Base-by-base conservation (phyloP, 2,888 invertebrate species). In the Leptarthrus brevirostris region DNA sequence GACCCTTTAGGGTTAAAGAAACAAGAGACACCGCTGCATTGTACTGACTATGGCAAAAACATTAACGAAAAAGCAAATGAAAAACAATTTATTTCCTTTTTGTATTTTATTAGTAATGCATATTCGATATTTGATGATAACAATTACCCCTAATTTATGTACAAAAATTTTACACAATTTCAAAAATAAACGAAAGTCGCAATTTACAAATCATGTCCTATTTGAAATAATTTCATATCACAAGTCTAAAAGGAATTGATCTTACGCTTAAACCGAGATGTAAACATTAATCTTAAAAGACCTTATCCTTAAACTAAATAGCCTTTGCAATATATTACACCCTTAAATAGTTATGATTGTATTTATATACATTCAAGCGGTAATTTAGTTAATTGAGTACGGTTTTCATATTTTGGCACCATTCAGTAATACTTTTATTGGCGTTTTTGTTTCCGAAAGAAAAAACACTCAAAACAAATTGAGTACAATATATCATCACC, bases 151-250 rank as follows among this genome's bases (percentile, higher is more conserved):
- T 58, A 58, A 34, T 58, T 30, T 58, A 58, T 58, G 58, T 58
- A 58, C 58, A 58, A 58, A 58, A 58, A 34, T 58, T 58, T 58
- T 58, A 58, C 58, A 58, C 36, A 58, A 58, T 58, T 58, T 58
- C 16, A 36, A 58, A 58, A 58, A 36, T 36, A 40, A 40, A 40
- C 40, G 36, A 58, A 58, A 34, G 36, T 36, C 34, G 18, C 20
- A 58, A 58, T 58, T 58, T 58, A 58, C 58, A 58, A 58, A 58
- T 58, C 6, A 58, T 58, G 36, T 58, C 36, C 20, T 58, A 18
- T 58, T 34, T 34, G 36, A 58, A 58, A 58, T 58, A 58, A 36
- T 58, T 58, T 58, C 20, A 58, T 58, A 58, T 58, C 58, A 58
- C 58, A 58, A 58, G 58, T 58, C 58, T 58, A 58, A 58, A 58